phyloP scores from a whole-genome alignment of 2,113 vertebrate genomes.

The Paramisgurnus dabryanus region DNA sequence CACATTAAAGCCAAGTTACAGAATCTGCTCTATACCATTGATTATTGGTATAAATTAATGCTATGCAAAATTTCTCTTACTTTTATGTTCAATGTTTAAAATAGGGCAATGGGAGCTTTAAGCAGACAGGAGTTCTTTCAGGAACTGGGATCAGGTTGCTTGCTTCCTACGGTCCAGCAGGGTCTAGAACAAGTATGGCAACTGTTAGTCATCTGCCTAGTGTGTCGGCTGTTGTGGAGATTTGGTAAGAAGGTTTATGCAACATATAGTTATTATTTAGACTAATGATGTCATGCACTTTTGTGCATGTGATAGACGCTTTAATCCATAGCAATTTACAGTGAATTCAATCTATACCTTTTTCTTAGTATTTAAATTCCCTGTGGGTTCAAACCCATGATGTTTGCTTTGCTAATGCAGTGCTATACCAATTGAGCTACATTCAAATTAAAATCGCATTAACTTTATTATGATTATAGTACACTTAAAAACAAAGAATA shows the following conservation, averaged over 20 bases:
- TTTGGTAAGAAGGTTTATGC: constrained; percentile 72
- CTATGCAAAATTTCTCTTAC: not conserved
- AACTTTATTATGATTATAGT: no score
- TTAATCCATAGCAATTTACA: no score
- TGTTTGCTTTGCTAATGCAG: no score
- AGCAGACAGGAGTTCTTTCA: constrained; percentile 76
- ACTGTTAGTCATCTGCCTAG: constrained; percentile 83
- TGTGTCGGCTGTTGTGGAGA: constrained; percentile 80
- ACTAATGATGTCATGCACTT: not conserved
- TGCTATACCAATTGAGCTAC: no score
- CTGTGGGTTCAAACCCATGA: no score
- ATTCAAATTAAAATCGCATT: no score
- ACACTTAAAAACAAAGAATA: no score
- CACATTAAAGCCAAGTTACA: not conserved
- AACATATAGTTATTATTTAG: not conserved
- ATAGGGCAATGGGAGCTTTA: constrained; percentile 49
- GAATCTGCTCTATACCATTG: not conserved
- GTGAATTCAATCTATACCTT: no score
- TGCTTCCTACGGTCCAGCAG: constrained; percentile 80
- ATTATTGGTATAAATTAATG: not conserved
- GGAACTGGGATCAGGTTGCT: constrained; percentile 79
- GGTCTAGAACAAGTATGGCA: constrained; percentile 83
- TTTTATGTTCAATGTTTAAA: constrained; percentile 1
- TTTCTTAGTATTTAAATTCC: no score
- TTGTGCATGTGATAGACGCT: no score